A percentile compares a stretch with the other conserved stretches of the same genome.
These are phyloP conservation scores for Dromius quadrimaculatus DNA, from an alignment of 2,888 invertebrate genomes.

Conservation along the genomic window DNA sequence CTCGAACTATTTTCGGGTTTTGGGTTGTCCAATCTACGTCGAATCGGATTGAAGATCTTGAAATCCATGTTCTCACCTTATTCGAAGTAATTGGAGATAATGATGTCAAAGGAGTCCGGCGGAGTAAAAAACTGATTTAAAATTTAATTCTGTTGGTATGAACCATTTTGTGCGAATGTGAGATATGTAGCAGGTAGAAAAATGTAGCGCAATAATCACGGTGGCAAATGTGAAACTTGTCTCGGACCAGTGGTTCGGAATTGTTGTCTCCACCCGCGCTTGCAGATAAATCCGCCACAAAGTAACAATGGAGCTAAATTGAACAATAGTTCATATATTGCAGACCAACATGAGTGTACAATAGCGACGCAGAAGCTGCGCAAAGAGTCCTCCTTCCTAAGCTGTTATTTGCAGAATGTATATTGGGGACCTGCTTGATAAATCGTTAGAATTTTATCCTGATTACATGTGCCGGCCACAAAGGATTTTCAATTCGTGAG, in stretches of 20 bases:
- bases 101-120: no score
- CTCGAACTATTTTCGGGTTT: no score
- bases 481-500: slow-evolving; percentile 53
- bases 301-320: slow-evolving; percentile 53
- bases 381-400: background rate
- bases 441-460: slow-evolving; percentile 52
- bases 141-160: no score
- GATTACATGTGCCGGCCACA: slow-evolving; percentile 51
- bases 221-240: slow-evolving; percentile 40
- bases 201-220: slow-evolving; percentile 28
- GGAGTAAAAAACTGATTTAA: no score
- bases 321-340: slow-evolving; percentile 53
- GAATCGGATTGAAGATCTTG: no score
- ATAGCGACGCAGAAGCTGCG: slow-evolving; percentile 14
- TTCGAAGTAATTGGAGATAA: no score
- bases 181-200: slow-evolving; percentile 26
- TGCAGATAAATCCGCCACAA: slow-evolving; percentile 46
- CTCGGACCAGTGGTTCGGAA: slow-evolving; percentile 26
- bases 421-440: slow-evolving; percentile 41
- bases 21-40: no score
- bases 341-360: slow-evolving; percentile 31
- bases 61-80: no score
- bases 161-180: no score
- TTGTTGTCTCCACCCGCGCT: background rate
- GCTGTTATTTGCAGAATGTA: slow-evolving; percentile 48